Conservation (phyloP, 2,113 vertebrate species). For the Leptocoma aspasia region DNA sequence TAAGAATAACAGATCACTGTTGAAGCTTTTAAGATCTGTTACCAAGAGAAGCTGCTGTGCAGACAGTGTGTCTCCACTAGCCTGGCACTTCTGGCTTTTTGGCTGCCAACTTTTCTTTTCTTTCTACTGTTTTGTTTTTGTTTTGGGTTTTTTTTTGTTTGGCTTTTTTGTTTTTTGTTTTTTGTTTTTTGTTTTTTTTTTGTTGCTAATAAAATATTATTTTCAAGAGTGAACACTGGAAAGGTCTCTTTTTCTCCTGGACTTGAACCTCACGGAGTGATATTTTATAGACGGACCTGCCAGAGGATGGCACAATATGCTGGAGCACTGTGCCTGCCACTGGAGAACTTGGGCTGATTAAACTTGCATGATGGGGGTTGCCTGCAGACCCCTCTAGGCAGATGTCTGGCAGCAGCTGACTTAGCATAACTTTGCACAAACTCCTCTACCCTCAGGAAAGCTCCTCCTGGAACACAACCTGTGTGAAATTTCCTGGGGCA, state of each 20-base stretch:
- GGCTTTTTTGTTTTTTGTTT: background rate
- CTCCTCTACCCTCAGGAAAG: background rate
- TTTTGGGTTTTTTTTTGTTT: too few species aligned
- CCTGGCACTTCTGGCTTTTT: background rate
- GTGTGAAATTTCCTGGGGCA: background rate
- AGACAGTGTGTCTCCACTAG: conserved; percentile 47
- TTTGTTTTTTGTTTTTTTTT: background rate
- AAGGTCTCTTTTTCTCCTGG: background rate
- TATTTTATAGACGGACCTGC: background rate
- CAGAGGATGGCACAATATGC: background rate
- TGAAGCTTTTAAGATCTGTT: conserved; percentile 61
- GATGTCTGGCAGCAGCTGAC: conserved; percentile 17
- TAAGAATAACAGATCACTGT: conserved; percentile 70
- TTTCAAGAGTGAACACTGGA: background rate
- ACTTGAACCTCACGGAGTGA: background rate
- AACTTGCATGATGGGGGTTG: background rate
- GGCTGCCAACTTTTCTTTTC: background rate
- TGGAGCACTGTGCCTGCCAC: background rate
- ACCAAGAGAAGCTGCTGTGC: conserved; percentile 47
- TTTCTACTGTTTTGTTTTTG: background rate
- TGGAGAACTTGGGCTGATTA: background rate
- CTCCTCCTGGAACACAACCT: background rate
- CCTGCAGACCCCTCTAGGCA: conserved; percentile 43
- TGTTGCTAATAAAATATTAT: background rate
- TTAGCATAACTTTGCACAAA: background rate